Evolutionary conservation across 2,797 vertebrate genomes (phyloP).

Genomic region (Trichosurus vulpecula): DNA sequence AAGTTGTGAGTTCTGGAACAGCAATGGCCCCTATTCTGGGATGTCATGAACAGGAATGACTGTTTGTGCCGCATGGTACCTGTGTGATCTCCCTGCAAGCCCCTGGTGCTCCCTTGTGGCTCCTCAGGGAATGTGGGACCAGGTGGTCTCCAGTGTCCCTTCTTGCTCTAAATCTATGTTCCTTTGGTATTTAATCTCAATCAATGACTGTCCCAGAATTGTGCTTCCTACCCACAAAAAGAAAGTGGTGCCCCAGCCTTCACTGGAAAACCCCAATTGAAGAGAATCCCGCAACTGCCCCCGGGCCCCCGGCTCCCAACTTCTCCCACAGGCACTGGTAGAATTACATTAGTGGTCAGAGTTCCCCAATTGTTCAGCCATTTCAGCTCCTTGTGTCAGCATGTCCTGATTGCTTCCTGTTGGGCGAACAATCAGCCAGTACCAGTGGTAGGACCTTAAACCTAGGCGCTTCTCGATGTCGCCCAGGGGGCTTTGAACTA

Average conservation of each 20-base stretch:
- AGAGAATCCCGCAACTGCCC: too few species aligned
- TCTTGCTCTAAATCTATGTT: too few species aligned
- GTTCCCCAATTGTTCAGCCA: neutral
- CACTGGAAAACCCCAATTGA: too few species aligned
- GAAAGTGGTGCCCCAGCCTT: neutral
- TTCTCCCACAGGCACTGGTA: neutral
- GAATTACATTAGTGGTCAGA: neutral
- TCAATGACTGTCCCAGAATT: too few species aligned
- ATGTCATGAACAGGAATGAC: neutral
- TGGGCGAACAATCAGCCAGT: neutral
- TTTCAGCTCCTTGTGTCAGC: neutral
- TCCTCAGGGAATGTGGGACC: neutral
- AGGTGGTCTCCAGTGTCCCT: too few species aligned
- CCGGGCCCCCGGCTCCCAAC: too few species aligned
- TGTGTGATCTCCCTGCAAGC: neutral
- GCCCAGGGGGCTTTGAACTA: neutral
- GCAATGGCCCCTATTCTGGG: neutral
- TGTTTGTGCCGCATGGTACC: neutral
- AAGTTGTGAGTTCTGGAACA: neutral
- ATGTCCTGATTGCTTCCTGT: neutral
- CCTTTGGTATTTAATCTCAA: too few species aligned
- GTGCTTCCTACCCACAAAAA: neutral
- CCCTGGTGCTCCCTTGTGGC: accelerated
- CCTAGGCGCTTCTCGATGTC: too few species aligned
- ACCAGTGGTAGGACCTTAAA: neutral